These are phyloP conservation scores for Panzeria rudis DNA, from an alignment of 2,888 invertebrate genomes.

Conservation along the genomic window DNA sequence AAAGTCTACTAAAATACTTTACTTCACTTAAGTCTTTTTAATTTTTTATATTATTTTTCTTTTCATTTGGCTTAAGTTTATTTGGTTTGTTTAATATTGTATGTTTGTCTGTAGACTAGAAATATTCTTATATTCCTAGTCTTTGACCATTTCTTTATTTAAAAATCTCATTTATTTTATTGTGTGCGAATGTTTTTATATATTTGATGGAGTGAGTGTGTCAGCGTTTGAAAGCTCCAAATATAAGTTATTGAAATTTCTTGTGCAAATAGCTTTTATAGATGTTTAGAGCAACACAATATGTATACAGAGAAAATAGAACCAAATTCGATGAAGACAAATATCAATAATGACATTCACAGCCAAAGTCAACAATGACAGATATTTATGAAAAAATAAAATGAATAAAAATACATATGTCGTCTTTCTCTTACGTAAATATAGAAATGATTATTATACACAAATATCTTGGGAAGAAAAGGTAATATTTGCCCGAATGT, in stretches of 20 bases:
- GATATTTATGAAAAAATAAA: background rate
- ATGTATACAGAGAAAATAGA: background rate
- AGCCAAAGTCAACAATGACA: constrained; percentile 33
- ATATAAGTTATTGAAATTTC: constrained; percentile 56
- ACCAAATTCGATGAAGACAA: background rate
- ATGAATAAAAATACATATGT: background rate
- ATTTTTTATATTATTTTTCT: background rate
- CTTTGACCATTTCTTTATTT: constrained; percentile 4
- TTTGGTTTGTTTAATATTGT: background rate
- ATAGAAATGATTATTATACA: background rate
- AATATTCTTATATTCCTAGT: too few species aligned
- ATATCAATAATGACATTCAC: background rate
- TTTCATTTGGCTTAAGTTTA: constrained; percentile 22
- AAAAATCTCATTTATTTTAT: background rate
- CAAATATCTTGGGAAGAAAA: background rate
- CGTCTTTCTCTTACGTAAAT: background rate
- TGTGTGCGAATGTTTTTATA: background rate
- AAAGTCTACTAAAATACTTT: constrained; percentile 51
- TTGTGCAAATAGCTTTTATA: constrained; percentile 36
- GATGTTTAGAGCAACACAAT: constrained; percentile 1
- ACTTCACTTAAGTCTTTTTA: background rate
- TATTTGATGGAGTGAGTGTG: background rate
- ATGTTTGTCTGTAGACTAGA: too few species aligned
- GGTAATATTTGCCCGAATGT: background rate
- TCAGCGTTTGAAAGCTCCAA: background rate